Evolutionary conservation across 2,888 invertebrate species (phyloP).

Genomic region (Sycophila texana): DNA sequence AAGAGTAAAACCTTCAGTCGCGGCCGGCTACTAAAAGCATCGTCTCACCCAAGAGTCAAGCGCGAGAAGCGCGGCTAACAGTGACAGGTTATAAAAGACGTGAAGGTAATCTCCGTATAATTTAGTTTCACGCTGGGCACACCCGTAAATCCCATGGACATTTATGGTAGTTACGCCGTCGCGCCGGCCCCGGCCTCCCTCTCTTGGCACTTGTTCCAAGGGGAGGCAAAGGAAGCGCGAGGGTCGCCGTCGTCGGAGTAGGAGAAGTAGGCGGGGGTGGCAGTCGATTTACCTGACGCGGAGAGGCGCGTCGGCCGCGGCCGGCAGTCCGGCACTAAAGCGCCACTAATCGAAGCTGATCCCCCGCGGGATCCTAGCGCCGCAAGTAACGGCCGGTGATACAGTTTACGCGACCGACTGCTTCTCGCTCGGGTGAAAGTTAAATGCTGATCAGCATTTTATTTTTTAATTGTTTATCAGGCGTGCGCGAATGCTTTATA

Average conservation of each 20-base stretch:
- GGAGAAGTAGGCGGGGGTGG: background rate
- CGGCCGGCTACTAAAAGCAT: too few species aligned
- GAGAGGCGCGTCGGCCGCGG: slow-evolving; percentile 7
- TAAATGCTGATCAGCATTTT: too few species aligned
- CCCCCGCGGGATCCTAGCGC: background rate
- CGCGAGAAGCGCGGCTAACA: too few species aligned
- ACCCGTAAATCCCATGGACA: slow-evolving; percentile 37
- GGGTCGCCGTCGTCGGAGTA: background rate
- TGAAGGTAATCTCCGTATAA: slow-evolving; percentile 13
- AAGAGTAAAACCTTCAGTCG: too few species aligned
- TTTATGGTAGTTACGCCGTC: slow-evolving; percentile 31
- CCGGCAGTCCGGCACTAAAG: slow-evolving; percentile 21
- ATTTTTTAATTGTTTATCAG: too few species aligned
- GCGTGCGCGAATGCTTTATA: too few species aligned
- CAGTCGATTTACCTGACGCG: slow-evolving; percentile 11
- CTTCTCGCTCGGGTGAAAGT: too few species aligned
- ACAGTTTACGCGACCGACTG: too few species aligned
- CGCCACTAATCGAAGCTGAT: slow-evolving; percentile 34
- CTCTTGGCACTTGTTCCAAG: background rate
- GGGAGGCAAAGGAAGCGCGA: background rate
- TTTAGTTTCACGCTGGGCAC: slow-evolving; percentile 10
- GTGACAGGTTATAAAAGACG: slow-evolving; percentile 8
- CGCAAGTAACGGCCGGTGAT: background rate
- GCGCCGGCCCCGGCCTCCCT: background rate
- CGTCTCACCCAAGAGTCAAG: too few species aligned